Evolutionary conservation across 2,113 vertebrate species (phyloP).

Genomic region (Microtus oregoni): DNA sequence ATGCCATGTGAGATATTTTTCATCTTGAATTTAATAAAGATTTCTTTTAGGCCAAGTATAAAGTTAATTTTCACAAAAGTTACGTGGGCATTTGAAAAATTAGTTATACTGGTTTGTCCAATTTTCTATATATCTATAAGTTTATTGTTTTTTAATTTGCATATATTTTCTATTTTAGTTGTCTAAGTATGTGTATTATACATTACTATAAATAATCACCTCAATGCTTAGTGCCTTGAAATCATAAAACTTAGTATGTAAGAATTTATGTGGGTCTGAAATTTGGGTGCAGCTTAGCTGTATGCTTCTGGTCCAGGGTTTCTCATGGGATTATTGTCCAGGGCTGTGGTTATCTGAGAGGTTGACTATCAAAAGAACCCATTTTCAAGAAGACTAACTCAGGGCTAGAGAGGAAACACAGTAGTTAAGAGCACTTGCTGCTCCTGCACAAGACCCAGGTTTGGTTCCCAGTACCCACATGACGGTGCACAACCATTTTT

Average conservation of each 20-base stretch:
- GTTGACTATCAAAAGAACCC: neutral
- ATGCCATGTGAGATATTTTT: constrained; percentile 22
- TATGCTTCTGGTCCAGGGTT: neutral
- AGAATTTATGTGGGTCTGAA: constrained; percentile 37
- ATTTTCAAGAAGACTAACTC: neutral
- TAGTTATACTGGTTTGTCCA: constrained; percentile 43
- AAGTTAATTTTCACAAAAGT: neutral
- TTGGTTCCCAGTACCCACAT: neutral
- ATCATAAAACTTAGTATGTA: neutral
- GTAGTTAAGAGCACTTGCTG: neutral
- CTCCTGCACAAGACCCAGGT: neutral
- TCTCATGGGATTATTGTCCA: neutral
- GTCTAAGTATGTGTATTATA: constrained; percentile 33
- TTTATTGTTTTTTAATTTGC: constrained; percentile 50
- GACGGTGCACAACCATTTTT: neutral
- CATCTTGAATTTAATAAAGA: constrained; percentile 45
- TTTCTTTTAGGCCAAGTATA: constrained; percentile 44
- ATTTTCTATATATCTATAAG: neutral
- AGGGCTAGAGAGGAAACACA: neutral
- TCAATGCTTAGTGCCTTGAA: constrained; percentile 18
- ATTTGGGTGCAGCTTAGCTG: constrained; percentile 26
- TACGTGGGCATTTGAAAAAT: constrained; percentile 40
- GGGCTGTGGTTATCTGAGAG: neutral
- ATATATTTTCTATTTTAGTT: constrained; percentile 21
- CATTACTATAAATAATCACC: neutral